Evolutionary conservation across 2,113 vertebrate species (phyloP), one percentile per base, ranked within the genome.

Genomic region (Megaceryle torquata): DNA sequence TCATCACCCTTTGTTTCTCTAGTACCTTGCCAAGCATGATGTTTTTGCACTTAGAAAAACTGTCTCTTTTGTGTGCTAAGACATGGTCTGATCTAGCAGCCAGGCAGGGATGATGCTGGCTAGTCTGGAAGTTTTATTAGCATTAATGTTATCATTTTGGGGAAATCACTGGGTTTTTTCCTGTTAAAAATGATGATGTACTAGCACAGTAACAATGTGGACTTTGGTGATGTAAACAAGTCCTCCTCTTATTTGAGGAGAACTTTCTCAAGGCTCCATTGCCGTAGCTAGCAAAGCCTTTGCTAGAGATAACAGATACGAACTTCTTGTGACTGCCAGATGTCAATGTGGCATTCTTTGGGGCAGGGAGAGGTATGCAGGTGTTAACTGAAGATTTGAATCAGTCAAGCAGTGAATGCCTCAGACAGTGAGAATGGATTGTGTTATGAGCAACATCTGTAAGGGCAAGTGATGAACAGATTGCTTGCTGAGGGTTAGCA

Each of bases 401-500:
- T 84, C 94, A 93, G 81, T 68, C 94, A 96, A 91, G 94, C 94
- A 78, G 37, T 86, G 35, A 92, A 82, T n/a, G 53, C 72, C 83
- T 95, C 86, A 88, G 89, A 92, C 83, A 65, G 60, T 33, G 88
- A 86, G 79, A 74, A 74, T 0, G 7, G n/a, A 33, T 26, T 67
- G 64, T 81, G 72, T 26, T 51, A 88, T 84, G 83, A 78, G 77
- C 48, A 48, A 86, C 91, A 56, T 68, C 77, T 78, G 29, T 35
- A 29, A 80, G 57, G 69, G 63, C 0, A 2, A 63, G 51, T 0
- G 8, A 56, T 41, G 91, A 75, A 33, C 68, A 75, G 76, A 61
- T 86, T 67, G 86, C 43, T 57, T 2, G 6, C 44, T 41, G 76
- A 68, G 83, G 51, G 6, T 48, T 81, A 71, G 68, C 56, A 59